These are phyloP conservation scores for Rhyacichthys aspro DNA, from an alignment of 2,797 vertebrate species.

Conservation along the genomic window DNA sequence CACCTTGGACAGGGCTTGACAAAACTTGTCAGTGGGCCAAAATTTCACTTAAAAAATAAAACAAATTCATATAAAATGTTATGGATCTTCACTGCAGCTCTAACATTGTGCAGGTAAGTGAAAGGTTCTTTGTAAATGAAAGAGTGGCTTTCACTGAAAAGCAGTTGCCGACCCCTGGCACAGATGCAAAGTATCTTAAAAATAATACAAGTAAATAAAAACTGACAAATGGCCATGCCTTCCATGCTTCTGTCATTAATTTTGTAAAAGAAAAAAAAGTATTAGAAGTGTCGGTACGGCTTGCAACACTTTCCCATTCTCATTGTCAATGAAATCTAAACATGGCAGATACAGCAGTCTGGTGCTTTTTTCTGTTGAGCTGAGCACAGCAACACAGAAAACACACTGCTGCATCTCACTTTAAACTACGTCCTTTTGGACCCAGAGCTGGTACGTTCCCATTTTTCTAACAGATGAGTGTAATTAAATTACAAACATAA, in stretches of 20 bases:
- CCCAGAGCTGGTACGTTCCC: conserved; percentile 23
- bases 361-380: conserved; percentile 33
- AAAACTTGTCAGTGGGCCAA: conserved; percentile 7
- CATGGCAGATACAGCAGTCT: conserved; percentile 55
- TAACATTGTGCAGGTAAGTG: too few relatives aligned
- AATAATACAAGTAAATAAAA: conserved; percentile 37
- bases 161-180: conserved; percentile 33
- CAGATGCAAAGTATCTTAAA: conserved; percentile 11
- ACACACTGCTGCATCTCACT: conserved; percentile 1
- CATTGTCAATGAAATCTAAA: conserved; percentile 15
- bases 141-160: background rate
- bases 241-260: conserved; percentile 69
- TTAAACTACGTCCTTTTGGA: conserved; percentile 54
- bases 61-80: background rate
- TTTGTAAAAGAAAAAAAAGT: conserved; percentile 33
- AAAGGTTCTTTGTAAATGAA: too few relatives aligned
- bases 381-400: conserved; percentile 28
- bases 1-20: conserved; percentile 18
- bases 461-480: too few relatives aligned
- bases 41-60: background rate
- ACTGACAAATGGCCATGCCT: conserved; percentile 67
- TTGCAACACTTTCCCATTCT: conserved; percentile 26
- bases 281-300: conserved; percentile 39
- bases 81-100: too few relatives aligned
- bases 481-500: too few relatives aligned